phyloP scores from a whole-genome alignment of 1,140 invertebrate species.

The Tachypleus tridentatus region DNA sequence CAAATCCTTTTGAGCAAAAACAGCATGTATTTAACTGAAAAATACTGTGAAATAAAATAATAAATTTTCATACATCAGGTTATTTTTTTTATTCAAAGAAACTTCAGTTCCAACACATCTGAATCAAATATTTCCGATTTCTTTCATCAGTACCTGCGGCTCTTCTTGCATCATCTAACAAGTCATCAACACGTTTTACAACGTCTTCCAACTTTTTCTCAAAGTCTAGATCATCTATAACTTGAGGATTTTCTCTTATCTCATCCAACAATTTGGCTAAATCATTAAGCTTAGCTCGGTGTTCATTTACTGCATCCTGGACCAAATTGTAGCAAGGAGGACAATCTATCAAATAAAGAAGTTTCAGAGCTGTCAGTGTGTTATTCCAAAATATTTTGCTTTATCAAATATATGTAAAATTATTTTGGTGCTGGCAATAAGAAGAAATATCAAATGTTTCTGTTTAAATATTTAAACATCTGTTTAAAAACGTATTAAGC shows the following conservation, averaged over 20 bases:
- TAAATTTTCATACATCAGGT: no score
- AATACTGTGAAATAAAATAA: slow-evolving; percentile 13
- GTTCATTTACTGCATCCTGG: slow-evolving; percentile 68
- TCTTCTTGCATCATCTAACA: slow-evolving; percentile 54
- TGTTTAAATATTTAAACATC: no score
- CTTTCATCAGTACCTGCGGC: slow-evolving; percentile 39
- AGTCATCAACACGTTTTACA: slow-evolving; percentile 51
- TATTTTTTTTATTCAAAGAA: no score
- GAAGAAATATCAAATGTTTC: no score
- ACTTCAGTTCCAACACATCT: no score
- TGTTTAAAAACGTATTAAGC: no score
- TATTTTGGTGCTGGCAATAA: not conserved
- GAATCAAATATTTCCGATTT: no score
- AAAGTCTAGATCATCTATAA: slow-evolving; percentile 73
- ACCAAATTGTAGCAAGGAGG: slow-evolving; percentile 88
- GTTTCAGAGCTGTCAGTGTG: not conserved
- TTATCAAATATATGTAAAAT: slow-evolving; percentile 6
- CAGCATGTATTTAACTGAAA: no score
- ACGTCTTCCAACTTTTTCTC: slow-evolving; percentile 58
- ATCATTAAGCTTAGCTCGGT: slow-evolving; percentile 58
- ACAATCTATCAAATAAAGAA: slow-evolving; percentile 48
- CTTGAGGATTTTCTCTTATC: slow-evolving; percentile 58
- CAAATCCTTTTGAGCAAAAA: no score
- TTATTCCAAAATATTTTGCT: not conserved
- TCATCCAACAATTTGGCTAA: slow-evolving; percentile 53